Conservation (phyloP, 2,888 invertebrate genomes). For the Drosophila meridionalis region DNA sequence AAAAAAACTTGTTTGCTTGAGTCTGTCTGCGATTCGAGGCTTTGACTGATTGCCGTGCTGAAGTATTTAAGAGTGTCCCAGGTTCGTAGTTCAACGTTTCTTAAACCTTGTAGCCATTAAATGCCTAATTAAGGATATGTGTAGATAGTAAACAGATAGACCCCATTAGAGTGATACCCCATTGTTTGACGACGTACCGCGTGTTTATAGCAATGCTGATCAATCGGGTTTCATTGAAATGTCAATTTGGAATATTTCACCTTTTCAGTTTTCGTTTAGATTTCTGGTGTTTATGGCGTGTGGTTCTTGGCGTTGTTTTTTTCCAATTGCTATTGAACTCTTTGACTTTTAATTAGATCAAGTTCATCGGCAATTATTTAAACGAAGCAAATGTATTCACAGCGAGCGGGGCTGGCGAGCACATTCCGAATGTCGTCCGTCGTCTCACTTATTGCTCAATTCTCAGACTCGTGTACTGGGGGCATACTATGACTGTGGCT, state of each 20-base stretch:
- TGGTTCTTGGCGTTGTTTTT: constrained; percentile 11
- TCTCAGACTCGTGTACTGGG: constrained; percentile 4
- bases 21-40: constrained; percentile 14
- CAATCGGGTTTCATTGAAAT: constrained; percentile 5
- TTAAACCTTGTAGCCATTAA: not conserved
- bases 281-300: constrained; percentile 13
- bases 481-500: not conserved
- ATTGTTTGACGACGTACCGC: not conserved
- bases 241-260: constrained; percentile 7
- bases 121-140: not conserved
- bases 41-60: constrained; percentile 39
- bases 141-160: not conserved
- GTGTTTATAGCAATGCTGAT: not conserved
- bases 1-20: constrained; percentile 35
- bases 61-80: constrained; percentile 14
- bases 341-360: constrained; percentile 48
- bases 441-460: constrained; percentile 47
- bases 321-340: constrained; percentile 54
- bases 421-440: constrained; percentile 23
- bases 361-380: constrained; percentile 45
- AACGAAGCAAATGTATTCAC: constrained; percentile 18
- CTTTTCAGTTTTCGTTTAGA: constrained; percentile 15
- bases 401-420: constrained; percentile 1
- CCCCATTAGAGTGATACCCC: not conserved
- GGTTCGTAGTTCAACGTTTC: constrained; percentile 3